Base-by-base conservation (phyloP, 2,113 vertebrate genomes). In the Hydropotes inermis region DNA sequence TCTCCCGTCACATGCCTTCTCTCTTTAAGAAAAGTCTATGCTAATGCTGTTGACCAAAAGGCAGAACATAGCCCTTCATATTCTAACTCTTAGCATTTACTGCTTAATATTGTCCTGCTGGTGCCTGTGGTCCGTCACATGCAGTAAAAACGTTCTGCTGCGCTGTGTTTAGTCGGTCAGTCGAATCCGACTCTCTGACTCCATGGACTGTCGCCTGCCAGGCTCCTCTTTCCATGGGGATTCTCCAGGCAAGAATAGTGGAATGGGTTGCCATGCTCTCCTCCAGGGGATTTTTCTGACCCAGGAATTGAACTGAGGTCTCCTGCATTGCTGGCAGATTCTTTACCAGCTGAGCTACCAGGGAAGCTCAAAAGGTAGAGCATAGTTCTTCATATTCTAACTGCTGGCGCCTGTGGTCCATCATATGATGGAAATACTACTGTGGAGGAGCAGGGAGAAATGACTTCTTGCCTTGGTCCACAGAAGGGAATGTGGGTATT, bases 91-190 rank as follows among this genome's bases (percentile, higher is more conserved):
- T 54, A 21, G 30, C 45, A 27, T 47, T 16, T 47, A 23, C 55
- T 36, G 17, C 27, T 74, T 74, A n/a, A 15, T 60, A 4, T 1
- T 60, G 43, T 25, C 25, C 6, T 67, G 47, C 21, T 30, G 52
- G 9, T 45, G 25, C 12, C 39, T 14, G 19, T 43, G 50, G 7
- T 21, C 33, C 17, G 9, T 36, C n/a, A 1, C 64, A 11, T 36
- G 64, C 1, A 36, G 64, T 11, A 1, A 36, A 36, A n/a, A 70
- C 8, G 10, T 21, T 19, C 8, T 36, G 17, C 64, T 21, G n/a
- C 1, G n/a, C 64, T 21, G 17, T 70, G n/a, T 5, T 6, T 11
- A 21, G 17, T 21, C 0, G 2, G 8, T 21, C 64, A 67, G n/a
- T 21, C 64, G 0, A 11, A 9, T 67, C n/a, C 36, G 17, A 21